Evolutionary conservation across 2,113 vertebrate genomes (phyloP), one percentile per base, ranked within the genome.

Genomic region (Cairina moschata): DNA sequence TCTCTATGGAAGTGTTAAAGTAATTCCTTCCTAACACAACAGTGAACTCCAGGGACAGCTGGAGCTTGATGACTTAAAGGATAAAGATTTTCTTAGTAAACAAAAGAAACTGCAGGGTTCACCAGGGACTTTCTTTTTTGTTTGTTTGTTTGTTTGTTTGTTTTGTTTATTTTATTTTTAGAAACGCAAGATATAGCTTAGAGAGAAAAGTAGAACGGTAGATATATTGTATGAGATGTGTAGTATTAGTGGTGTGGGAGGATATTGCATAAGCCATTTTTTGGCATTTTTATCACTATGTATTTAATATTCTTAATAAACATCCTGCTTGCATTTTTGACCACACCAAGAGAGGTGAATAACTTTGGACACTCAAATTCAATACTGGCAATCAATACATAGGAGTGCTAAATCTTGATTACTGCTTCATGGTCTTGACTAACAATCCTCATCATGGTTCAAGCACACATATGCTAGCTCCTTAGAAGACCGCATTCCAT

Each of bases 51-150:
- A 32, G 23, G 46, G 87, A 90, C 93, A 90, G 79, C 75, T 95
- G 87, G 82, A 93, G 94, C 52, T 88, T 60, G 40, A 73, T 77
- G 90, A 77, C 56, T 95, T 86, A 92, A 93, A 89, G 89, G 77
- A 84, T 87, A 93, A 95, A 90, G 36, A 74, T 67, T 81, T 95
- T 77, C 72, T 67, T 67, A 52, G 86, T 46, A 83, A 91, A 79
- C 23, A 89, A 71, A 86, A 21, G 56, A 46, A 34, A 81, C 48
- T 7, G 4, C 11, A 78, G 56, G 32, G 52, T 38, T 91, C 74
- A 76, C 62, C 22, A 38, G 44, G 26, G 46, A 44, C 34, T 65
- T 89, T 63, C n/a, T 52, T 71, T 38, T 48, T 48, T 38, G 36
- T 46, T 48, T 46, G 20, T 46, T 42, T 12, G 38, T 48, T 50